These are phyloP conservation scores for Hyperoplus lanceolatus DNA, from an alignment of 2,797 vertebrate species.

Conservation along the genomic window DNA sequence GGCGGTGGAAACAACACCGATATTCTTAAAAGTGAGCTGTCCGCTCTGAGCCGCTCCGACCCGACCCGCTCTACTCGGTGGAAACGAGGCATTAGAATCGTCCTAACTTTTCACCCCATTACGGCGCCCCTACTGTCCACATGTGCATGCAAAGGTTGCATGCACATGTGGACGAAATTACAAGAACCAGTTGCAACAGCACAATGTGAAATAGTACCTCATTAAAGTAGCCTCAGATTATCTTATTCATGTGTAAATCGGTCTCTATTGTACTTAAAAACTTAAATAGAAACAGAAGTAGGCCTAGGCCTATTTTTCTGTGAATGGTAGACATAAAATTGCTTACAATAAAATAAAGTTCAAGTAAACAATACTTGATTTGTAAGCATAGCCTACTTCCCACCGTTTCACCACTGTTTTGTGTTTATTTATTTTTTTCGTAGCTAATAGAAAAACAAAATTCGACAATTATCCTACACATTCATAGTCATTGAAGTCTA, in stretches of 20 bases:
- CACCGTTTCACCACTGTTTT: not conserved
- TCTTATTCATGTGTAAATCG: no score
- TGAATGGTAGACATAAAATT: not conserved
- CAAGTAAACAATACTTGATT: not conserved
- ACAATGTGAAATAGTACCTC: not conserved
- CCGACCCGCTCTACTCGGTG: not conserved
- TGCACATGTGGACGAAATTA: not conserved
- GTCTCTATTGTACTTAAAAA: not conserved
- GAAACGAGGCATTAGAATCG: no score
- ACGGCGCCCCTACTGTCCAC: no score
- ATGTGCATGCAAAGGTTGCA: no score
- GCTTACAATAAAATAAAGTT: not conserved
- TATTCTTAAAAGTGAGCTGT: no score
- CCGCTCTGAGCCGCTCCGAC: no score
- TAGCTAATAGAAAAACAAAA: no score
- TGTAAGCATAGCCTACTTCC: not conserved
- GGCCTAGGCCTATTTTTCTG: not conserved
- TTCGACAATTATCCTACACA: no score
- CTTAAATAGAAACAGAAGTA: not conserved
- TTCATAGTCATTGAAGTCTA: no score
- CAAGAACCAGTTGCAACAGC: not conserved
- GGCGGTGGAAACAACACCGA: no score
- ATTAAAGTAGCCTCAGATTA: not conserved
- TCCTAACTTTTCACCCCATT: no score
- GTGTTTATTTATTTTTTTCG: not conserved